These are phyloP conservation scores for Phorcus lineatus DNA, from an alignment of 2,888 invertebrate species.

Conservation along the genomic window DNA sequence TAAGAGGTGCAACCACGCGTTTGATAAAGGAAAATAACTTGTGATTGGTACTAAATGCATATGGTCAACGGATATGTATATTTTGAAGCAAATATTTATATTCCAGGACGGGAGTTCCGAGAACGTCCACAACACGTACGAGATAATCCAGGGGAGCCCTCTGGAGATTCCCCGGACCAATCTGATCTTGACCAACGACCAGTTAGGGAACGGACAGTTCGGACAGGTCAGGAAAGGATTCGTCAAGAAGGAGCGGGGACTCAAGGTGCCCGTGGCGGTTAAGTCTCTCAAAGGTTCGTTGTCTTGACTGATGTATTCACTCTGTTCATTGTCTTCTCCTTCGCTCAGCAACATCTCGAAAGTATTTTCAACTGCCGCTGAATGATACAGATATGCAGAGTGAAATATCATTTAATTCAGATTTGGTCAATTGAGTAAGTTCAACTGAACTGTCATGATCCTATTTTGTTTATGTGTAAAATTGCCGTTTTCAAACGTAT, in stretches of 20 bases:
- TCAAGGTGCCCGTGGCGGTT: conserved; percentile 64
- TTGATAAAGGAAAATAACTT: neutral
- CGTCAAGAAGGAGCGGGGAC: conserved; percentile 60
- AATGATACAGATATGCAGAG: too few relatives aligned
- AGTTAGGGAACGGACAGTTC: conserved; percentile 68
- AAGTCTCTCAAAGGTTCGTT: conserved; percentile 65
- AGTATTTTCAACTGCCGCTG: too few relatives aligned
- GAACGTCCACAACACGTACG: conserved; percentile 56
- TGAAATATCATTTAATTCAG: too few relatives aligned
- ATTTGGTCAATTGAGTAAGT: too few relatives aligned
- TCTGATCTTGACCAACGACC: conserved; percentile 60
- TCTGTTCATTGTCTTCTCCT: neutral
- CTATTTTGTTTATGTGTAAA: too few relatives aligned
- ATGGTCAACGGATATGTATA: neutral
- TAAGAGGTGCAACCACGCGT: too few relatives aligned
- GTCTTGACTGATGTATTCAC: neutral
- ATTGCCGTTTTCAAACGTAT: too few relatives aligned
- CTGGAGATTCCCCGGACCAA: conserved; percentile 65
- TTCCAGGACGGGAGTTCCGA: conserved; percentile 27
- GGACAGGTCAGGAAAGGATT: conserved; percentile 67
- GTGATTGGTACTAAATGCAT: too few relatives aligned
- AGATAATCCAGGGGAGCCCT: conserved; percentile 62
- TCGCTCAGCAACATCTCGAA: too few relatives aligned
- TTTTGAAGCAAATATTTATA: neutral
- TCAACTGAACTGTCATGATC: too few relatives aligned